Base-by-base conservation (phyloP, 1,140 invertebrate species). In the Sipha flava region DNA sequence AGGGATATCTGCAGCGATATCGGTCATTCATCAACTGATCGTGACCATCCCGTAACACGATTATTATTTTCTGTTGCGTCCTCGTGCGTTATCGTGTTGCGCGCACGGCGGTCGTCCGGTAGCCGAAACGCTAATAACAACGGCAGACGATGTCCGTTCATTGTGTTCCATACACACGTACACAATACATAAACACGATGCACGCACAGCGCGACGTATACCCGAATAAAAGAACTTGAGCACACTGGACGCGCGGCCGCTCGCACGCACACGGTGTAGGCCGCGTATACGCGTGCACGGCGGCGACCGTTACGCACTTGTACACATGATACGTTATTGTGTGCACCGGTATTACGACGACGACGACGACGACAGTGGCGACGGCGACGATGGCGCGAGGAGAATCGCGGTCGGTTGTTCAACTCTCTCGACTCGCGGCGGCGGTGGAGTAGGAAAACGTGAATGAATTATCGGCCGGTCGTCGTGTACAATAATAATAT, bases 381-480 rank as follows among this genome's bases (percentile, higher is more conserved):
- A 49, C 37, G 18, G n/a, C 64, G 64, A 14, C 64, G 3, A 6
- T 26, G 66, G 12, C 26, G 49, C 34, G 34, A 23, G 40, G 34
- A 59, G 73, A 77, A 77, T 77, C 52, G 52, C 73, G 73, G 73
- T 77, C 73, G 73, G 73, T 77, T 77, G 73, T 77, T 77, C 73
- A 77, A 77, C 73, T 77, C 73, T 77, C 73, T 77, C 37, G n/a
- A 10, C 3, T 23, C 7, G n/a, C 29, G 26, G 34, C n/a, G 34
- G 34, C n/a, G 37, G 34, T 23, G 16, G 1, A 4, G 40, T 16
- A n/a, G 52, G 21, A 43, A 77, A 77, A 77, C 49, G 14, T 77
- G 73, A 77, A 77, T 77, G 73, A 77, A 77, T 77, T 77, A 77
- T 59, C 52, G 21, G 31, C 21, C 21, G n/a, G 73, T 57, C 29